Evolutionary conservation across 2,113 vertebrate species (phyloP), one percentile per base, ranked within the genome.

Genomic region (Bubo scandiacus): DNA sequence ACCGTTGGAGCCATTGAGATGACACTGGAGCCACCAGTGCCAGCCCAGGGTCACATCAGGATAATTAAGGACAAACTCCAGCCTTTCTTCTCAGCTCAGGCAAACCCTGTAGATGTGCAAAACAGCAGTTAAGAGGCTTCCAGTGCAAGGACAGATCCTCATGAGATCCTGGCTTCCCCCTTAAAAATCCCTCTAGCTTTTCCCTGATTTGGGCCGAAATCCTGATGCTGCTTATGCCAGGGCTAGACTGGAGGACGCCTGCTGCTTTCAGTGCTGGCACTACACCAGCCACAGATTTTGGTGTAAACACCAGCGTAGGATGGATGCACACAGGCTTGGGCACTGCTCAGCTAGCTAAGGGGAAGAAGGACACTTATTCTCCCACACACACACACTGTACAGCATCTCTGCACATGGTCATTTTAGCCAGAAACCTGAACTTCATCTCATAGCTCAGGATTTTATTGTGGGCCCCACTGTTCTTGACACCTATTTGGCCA

Each of bases 401-500:
- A 42, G 42, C 66, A 34, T 7, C 73, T 45, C 81, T 57, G 47
- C 30, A 9, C 5, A 0, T 4, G 5, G 29, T 7, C 18, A 10
- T 65, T 67, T 70, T n/a, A 38, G 3, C 22, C 79, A 79, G 4
- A 74, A 70, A 61, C 7, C 10, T 2, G 36, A 57, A 8, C 7
- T 51, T 19, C 8, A 0, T 4, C 67, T 34, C 72, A 30, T 9
- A 74, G 30, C 32, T 79, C 8, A 1, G 27, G 47, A 23, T 70
- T 77, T 70, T 62, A 36, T n/a, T 40, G 5, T 0, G 1, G 47
- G 17, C 21, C 20, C 19, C 66, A 19, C 0, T 0, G 3, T 5
- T 63, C 74, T 27, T 17, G 86, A 7, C 34, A 29, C 18, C 12
- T 9, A 2, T 57, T 72, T 58, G 54, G 45, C n/a, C 38, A 16